Percentiles rank a stretch among this genome's conserved stretches.
Evolutionary conservation across 2,888 invertebrate genomes (phyloP).

Genomic region (Dasypolia templi): DNA sequence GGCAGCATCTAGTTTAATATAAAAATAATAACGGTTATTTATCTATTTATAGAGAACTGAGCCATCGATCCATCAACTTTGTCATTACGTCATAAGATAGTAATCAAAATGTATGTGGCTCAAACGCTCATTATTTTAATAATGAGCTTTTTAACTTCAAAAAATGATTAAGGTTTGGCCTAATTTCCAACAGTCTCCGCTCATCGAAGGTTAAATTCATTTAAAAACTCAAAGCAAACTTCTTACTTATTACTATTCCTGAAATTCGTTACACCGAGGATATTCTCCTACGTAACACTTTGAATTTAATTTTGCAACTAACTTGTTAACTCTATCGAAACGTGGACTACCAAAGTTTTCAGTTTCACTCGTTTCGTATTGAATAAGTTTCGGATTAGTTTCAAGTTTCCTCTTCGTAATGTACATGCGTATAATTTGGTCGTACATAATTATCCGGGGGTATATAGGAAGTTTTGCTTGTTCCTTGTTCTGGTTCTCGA

Average conservation of each 20-base stretch:
- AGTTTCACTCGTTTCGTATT: conserved; percentile 56
- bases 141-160: background rate
- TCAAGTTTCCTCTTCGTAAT: conserved; percentile 40
- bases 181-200: background rate
- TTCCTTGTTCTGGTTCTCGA: conserved; percentile 2
- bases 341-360: conserved; percentile 50
- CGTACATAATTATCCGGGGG: conserved; percentile 1
- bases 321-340: conserved; percentile 55
- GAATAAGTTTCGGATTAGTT: conserved; percentile 59
- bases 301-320: conserved; percentile 59
- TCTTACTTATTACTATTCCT: conserved; percentile 26
- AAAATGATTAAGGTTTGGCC: background rate
- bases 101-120: background rate
- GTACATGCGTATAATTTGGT: conserved; percentile 41
- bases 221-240: conserved; percentile 39
- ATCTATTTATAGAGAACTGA: background rate
- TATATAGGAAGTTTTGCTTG: conserved; percentile 19
- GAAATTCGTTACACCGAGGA: conserved; percentile 36
- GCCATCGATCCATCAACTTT: background rate
- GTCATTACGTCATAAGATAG: background rate
- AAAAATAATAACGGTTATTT: background rate
- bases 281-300: conserved; percentile 49
- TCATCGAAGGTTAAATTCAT: conserved; percentile 21
- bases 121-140: too few species aligned
- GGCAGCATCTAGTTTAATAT: background rate